A percentile compares a stretch with the other conserved stretches of the same genome.
Conservation (phyloP, 2,888 invertebrate genomes). For the Cosmia trapezina region DNA sequence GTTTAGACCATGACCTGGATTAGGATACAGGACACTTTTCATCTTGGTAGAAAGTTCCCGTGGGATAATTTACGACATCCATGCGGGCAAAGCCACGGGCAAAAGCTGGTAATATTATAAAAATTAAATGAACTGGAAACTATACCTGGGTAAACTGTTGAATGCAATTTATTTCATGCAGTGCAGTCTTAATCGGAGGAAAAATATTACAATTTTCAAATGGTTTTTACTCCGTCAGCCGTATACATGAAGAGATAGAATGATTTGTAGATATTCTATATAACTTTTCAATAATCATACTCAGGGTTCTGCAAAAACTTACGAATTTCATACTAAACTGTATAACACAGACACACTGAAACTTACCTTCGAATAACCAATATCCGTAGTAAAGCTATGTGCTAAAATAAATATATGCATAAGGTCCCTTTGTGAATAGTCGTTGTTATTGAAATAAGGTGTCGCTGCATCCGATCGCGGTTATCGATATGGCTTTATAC, state of each 20-base stretch:
- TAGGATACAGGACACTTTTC: too few species aligned
- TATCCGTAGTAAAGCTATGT: constrained; percentile 66
- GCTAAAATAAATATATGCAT: constrained; percentile 77
- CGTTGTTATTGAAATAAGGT: constrained; percentile 87
- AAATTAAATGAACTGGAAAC: too few species aligned
- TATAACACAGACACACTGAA: constrained; percentile 10
- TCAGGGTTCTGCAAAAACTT: not conserved
- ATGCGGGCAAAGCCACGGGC: too few species aligned
- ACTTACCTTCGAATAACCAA: constrained; percentile 41
- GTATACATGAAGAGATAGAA: not conserved
- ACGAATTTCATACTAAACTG: not conserved
- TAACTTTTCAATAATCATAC: too few species aligned
- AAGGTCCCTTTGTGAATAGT: constrained; percentile 77
- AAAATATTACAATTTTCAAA: not conserved
- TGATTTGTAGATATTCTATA: too few species aligned
- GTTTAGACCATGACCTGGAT: too few species aligned
- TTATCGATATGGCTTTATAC: constrained; percentile 81
- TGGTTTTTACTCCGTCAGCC: not conserved
- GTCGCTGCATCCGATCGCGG: constrained; percentile 77
- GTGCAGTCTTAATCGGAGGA: too few species aligned
- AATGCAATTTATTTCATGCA: too few species aligned
- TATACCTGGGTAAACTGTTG: too few species aligned
- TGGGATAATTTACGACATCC: too few species aligned
- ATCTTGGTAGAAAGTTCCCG: too few species aligned
- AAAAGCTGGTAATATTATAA: too few species aligned